Evolutionary conservation across 2,113 vertebrate species (phyloP).

Genomic region (Protobothrops mucrosquamatus): DNA sequence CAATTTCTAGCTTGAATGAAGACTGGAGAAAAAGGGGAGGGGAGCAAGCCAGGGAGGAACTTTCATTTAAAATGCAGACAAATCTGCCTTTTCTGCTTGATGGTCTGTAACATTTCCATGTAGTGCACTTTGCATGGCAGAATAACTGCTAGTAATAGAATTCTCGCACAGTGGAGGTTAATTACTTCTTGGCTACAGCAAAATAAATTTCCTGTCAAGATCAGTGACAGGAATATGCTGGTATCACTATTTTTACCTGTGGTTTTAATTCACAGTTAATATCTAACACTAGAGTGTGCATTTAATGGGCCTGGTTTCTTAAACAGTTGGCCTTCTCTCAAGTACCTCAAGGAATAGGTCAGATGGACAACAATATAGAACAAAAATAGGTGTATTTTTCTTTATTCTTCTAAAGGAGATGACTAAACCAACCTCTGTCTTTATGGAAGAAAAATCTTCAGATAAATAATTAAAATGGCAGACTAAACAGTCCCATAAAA

Average conservation of each 20-base stretch:
- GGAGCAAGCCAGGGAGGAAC: conserved; percentile 67
- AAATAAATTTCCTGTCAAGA: conserved; percentile 83
- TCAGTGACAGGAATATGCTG: conserved; percentile 72
- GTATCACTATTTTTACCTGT: conserved; percentile 72
- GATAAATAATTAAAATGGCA: conserved; percentile 27
- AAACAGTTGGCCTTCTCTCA: conserved; percentile 34
- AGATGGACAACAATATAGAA: conserved; percentile 23
- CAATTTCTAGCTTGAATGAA: conserved; percentile 87
- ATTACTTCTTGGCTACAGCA: conserved; percentile 85
- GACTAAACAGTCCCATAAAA: conserved; percentile 12
- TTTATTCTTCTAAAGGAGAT: conserved; percentile 44
- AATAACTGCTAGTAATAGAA: conserved; percentile 94
- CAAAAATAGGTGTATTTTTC: not conserved
- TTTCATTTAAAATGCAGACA: conserved; percentile 93
- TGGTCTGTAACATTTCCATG: conserved; percentile 90
- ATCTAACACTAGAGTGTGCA: conserved; percentile 64
- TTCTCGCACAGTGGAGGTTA: conserved; percentile 91
- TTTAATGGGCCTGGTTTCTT: conserved; percentile 53
- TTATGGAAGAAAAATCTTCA: conserved; percentile 34
- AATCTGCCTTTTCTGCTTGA: conserved; percentile 89
- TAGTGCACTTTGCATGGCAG: conserved; percentile 92
- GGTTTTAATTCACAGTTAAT: conserved; percentile 83
- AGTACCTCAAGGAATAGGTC: conserved; percentile 45
- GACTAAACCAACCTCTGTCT: conserved; percentile 37
- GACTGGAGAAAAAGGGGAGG: conserved; percentile 59